Percentiles rank a stretch among this genome's conserved stretches.
phyloP scores from a whole-genome alignment of 1,140 invertebrate genomes.

The Drosophila mayri region DNA sequence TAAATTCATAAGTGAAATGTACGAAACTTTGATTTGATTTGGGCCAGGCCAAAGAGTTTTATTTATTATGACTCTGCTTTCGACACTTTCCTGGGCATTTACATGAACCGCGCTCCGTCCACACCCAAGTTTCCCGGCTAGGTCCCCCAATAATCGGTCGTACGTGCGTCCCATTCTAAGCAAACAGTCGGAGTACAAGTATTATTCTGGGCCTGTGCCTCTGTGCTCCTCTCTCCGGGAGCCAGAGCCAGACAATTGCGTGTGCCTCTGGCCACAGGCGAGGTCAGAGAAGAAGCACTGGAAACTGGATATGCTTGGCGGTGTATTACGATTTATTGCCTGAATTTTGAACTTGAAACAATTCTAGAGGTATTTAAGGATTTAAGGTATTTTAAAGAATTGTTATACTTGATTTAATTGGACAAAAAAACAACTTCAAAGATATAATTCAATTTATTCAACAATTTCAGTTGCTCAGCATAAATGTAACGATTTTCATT shows the following conservation, averaged over 20 bases:
- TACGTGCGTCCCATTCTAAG: constrained; percentile 74
- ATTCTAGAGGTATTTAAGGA: no score
- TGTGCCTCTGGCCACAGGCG: constrained; percentile 4
- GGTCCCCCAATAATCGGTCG: constrained; percentile 64
- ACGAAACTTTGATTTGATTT: constrained; percentile 47
- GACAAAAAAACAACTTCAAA: background rate
- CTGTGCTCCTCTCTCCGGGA: constrained; percentile 4
- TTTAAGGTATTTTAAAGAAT: background rate
- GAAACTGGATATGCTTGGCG: background rate
- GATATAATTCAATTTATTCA: background rate
- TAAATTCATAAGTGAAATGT: constrained; percentile 59
- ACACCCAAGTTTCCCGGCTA: constrained; percentile 55
- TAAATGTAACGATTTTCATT: background rate
- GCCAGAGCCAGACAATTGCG: constrained; percentile 19
- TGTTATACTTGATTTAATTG: background rate
- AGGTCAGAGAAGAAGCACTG: constrained; percentile 14
- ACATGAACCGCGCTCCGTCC: constrained; percentile 28
- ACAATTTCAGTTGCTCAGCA: background rate
- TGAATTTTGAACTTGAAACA: background rate
- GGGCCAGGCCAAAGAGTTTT: constrained; percentile 27
- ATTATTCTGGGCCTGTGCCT: constrained; percentile 19
- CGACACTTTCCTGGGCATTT: constrained; percentile 49
- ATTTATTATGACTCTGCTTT: constrained; percentile 45
- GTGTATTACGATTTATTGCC: background rate
- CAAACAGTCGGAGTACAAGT: constrained; percentile 29